Percentiles rank a stretch among this genome's conserved stretches.
These are phyloP conservation scores for Istiophorus platypterus DNA, from an alignment of 2,113 vertebrate genomes.

Conservation along the genomic window DNA sequence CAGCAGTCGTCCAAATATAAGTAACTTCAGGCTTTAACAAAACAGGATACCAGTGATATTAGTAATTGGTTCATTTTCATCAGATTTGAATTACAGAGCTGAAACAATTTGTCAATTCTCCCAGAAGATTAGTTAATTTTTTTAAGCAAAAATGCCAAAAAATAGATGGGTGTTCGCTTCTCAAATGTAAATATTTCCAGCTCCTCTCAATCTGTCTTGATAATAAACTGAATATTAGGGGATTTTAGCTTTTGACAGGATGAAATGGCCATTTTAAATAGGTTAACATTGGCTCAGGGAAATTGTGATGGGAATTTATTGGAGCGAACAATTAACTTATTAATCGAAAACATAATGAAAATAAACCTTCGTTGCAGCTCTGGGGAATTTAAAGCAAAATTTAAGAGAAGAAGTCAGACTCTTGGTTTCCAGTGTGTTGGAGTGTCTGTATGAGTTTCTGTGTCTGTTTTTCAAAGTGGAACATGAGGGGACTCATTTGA, in stretches of 20 bases:
- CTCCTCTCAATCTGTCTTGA: neutral
- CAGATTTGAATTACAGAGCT: neutral
- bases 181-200: neutral
- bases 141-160: neutral
- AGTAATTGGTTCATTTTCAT: neutral
- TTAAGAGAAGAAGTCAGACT: conserved; percentile 31
- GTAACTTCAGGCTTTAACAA: neutral
- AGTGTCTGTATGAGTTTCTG: neutral
- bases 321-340: no score
- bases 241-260: no score
- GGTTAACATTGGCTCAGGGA: no score
- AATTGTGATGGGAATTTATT: no score
- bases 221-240: no score
- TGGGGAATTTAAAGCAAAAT: no score
- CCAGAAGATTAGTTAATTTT: neutral
- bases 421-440: conserved; percentile 58
- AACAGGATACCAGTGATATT: neutral
- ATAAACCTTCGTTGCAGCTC: no score
- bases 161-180: neutral
- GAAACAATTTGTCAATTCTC: neutral
- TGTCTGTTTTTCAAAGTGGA: neutral
- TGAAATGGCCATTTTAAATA: no score
- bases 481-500: conserved; percentile 42
- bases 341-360: no score
- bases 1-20: neutral